A percentile compares a stretch with the other conserved stretches of the same genome.
Conservation (phyloP, 2,113 vertebrate species). For the Sinocyclocheilus anshuiensis region DNA sequence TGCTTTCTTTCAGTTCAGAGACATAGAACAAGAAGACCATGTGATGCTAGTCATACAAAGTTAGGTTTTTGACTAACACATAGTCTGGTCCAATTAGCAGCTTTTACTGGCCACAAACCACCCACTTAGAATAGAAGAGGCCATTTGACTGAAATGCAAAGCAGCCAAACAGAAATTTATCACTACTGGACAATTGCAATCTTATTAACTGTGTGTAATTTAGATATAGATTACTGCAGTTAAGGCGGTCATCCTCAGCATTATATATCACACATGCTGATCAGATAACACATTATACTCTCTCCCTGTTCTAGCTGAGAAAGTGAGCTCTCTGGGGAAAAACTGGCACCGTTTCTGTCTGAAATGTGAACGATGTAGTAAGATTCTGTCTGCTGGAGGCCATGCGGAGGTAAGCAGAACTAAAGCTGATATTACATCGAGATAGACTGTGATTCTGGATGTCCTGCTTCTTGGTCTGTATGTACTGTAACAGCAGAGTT, state of each 20-base stretch:
- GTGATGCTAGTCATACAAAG: neutral
- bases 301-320: constrained; percentile 68
- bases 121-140: neutral
- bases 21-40: neutral
- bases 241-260: neutral
- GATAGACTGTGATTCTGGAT: constrained; percentile 71
- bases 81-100: neutral
- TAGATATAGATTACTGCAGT: neutral
- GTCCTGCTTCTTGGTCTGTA: neutral
- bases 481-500: neutral
- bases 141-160: neutral
- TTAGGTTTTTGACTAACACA: neutral
- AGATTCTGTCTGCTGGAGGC: constrained; percentile 70
- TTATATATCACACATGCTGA: neutral
- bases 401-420: constrained; percentile 74
- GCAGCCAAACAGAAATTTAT: neutral
- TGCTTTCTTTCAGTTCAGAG: neutral
- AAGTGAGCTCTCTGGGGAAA: constrained; percentile 77
- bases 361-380: constrained; percentile 78
- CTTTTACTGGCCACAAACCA: neutral
- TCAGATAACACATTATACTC: constrained; percentile 6
- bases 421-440: neutral
- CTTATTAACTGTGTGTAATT: neutral
- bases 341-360: constrained; percentile 80
- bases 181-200: neutral